These are phyloP conservation scores for Tamandua tetradactyla DNA, from an alignment of 2,797 vertebrate genomes.

Conservation along the genomic window DNA sequence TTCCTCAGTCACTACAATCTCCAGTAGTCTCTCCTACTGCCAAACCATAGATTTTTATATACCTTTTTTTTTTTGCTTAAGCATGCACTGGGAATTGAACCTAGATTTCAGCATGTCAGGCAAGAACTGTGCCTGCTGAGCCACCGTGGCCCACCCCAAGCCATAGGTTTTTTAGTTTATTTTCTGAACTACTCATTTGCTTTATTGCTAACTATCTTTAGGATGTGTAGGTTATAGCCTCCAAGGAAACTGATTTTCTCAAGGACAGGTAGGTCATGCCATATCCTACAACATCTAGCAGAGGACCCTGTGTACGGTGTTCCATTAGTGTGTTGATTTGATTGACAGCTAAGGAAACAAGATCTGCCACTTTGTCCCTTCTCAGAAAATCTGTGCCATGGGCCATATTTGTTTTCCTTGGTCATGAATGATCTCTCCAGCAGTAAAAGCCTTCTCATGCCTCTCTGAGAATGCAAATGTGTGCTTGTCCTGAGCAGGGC, in stretches of 20 bases:
- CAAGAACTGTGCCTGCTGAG: no score
- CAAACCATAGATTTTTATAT: not conserved
- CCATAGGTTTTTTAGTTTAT: not conserved
- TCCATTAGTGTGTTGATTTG: not conserved
- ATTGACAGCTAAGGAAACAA: not conserved
- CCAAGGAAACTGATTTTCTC: not conserved
- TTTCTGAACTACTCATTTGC: not conserved
- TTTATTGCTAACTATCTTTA: not conserved
- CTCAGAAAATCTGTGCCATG: not conserved
- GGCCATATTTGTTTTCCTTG: slow-evolving; percentile 3
- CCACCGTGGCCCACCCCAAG: no score
- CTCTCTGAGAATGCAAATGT: slow-evolving; percentile 41
- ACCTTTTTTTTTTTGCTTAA: slow-evolving; percentile 20
- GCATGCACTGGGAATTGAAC: no score
- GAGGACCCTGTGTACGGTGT: not conserved
- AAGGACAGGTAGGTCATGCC: not conserved
- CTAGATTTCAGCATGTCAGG: no score
- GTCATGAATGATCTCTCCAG: not conserved
- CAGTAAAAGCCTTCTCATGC: not conserved
- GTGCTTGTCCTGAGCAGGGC: not conserved
- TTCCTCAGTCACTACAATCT: not conserved
- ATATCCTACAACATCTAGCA: not conserved
- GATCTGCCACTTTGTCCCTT: not conserved
- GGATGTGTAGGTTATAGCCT: not conserved
- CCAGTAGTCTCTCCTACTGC: not conserved